Base-by-base conservation (phyloP, 2,113 vertebrate genomes). In the Calyptommatus sinebrachiatus region DNA sequence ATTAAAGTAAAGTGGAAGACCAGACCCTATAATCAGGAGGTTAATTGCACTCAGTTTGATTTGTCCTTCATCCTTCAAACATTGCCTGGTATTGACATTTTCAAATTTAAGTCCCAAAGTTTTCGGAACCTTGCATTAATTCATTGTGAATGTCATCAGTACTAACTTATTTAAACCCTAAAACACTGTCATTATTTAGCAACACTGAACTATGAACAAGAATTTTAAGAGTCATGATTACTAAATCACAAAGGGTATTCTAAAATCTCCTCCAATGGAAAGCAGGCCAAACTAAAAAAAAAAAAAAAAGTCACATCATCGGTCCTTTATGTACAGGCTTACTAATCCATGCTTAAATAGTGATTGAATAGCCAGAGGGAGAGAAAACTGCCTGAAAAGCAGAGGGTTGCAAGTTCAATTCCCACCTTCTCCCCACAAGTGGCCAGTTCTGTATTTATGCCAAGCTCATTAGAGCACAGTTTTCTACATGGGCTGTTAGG, bases 11-110 rank as follows among this genome's bases (percentile, higher is more conserved):
- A 81, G 73, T 48, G 53, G 66, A 81, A 48, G 79, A 70, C 79
- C 73, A 76, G 79, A 81, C 66, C 73, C 66, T 70, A 70, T 76
- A 81, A 81, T 81, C 73, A 70, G 73, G 73, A 76, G 79, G 73
- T 81, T 81, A 81, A 81, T 81, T 81, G 79, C 70, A 16, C 50
- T 31, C 76, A 73, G 73, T 76, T 81, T 81, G 61, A 76, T 70
- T 81, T 70, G 79, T 70, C 79, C 45, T 70, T 73, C 73, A 70
- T 76, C 73, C 66, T 81, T 81, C 73, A 81, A 76, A 76, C 62
- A 70, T 81, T 76, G 35, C 62, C 73, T 70, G 28, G 35, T 75
- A 81, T 70, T 81, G 73, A 76, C 79, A 81, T 81, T 81, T 81
- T 76, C 67, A 76, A 81, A 81, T 76, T 70, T 63, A 76, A 81